A percentile compares a stretch with the other conserved stretches of the same genome.
These are phyloP conservation scores for Chaetura pelagica DNA, from an alignment of 2,113 vertebrate species.

Conservation along the genomic window DNA sequence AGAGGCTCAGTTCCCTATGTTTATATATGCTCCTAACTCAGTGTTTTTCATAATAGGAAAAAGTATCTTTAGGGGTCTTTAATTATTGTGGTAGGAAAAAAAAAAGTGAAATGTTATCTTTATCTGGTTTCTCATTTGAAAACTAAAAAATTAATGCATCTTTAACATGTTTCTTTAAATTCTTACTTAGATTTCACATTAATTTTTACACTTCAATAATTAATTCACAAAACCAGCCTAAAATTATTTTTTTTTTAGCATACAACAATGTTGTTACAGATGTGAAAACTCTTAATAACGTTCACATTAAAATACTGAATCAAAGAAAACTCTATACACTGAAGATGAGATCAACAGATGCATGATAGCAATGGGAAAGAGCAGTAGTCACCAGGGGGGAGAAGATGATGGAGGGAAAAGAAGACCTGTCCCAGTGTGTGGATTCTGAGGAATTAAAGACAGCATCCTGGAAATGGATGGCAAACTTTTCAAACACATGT, in stretches of 20 bases:
- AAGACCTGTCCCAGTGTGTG: not conserved
- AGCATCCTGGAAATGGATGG: not conserved
- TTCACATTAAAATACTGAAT: not conserved
- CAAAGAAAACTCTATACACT: not conserved
- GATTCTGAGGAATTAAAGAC: not conserved
- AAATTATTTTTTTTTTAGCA: not conserved
- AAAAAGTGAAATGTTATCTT: not conserved
- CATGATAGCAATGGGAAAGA: not conserved
- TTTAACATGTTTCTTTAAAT: not conserved
- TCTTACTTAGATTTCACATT: not conserved
- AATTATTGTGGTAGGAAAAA: not conserved
- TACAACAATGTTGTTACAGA: not conserved
- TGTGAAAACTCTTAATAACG: not conserved
- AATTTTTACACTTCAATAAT: not conserved
- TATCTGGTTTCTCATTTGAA: not conserved
- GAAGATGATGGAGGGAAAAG: not conserved
- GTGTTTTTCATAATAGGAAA: not conserved
- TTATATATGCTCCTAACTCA: not conserved
- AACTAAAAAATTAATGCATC: not conserved
- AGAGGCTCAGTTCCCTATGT: not conserved
- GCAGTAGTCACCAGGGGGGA: not conserved
- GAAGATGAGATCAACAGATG: not conserved
- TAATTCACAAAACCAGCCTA: not conserved
- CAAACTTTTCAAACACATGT: not conserved
- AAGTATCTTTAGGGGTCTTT: not conserved